Evolutionary conservation across 2,888 invertebrate species (phyloP).

Genomic region (Anorthoa munda): DNA sequence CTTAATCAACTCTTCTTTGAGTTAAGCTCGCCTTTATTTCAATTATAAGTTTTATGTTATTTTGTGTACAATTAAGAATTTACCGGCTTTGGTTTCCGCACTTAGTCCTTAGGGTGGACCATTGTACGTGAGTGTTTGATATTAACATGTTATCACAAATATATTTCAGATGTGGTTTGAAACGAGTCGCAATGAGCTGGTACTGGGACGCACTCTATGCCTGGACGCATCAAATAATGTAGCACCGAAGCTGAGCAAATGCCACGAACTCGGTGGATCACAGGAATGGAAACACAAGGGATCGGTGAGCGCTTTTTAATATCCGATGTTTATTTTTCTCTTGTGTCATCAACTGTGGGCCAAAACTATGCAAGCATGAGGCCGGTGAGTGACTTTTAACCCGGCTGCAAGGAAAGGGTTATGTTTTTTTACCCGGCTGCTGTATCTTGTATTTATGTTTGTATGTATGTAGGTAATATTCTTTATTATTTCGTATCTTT

Average conservation of each 20-base stretch:
- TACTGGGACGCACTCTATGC: conserved; percentile 96
- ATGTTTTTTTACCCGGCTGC: too few relatives aligned
- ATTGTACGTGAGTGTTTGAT: too few relatives aligned
- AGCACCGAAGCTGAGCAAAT: conserved; percentile 95
- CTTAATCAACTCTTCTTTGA: too few relatives aligned
- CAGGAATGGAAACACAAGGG: conserved; percentile 98
- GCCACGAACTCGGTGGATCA: conserved; percentile 97
- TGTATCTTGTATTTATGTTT: too few relatives aligned
- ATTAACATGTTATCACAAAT: neutral
- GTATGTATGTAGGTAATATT: too few relatives aligned
- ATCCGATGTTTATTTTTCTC: neutral
- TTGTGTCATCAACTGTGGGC: neutral
- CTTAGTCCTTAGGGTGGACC: too few relatives aligned
- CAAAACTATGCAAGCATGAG: neutral
- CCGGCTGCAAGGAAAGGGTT: too few relatives aligned
- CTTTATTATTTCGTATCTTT: too few relatives aligned
- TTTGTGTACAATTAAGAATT: too few relatives aligned
- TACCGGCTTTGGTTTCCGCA: too few relatives aligned
- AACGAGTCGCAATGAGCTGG: conserved; percentile 95
- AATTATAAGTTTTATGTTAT: too few relatives aligned
- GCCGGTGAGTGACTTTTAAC: neutral
- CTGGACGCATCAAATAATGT: conserved; percentile 93
- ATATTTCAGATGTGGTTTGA: conserved; percentile 94
- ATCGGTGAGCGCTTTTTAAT: conserved; percentile 85
- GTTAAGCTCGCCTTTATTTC: too few relatives aligned